Percentiles rank a stretch among this genome's conserved stretches.
These are phyloP conservation scores for Hystrix brachyura DNA, from an alignment of 2,113 vertebrate genomes.

Conservation along the genomic window DNA sequence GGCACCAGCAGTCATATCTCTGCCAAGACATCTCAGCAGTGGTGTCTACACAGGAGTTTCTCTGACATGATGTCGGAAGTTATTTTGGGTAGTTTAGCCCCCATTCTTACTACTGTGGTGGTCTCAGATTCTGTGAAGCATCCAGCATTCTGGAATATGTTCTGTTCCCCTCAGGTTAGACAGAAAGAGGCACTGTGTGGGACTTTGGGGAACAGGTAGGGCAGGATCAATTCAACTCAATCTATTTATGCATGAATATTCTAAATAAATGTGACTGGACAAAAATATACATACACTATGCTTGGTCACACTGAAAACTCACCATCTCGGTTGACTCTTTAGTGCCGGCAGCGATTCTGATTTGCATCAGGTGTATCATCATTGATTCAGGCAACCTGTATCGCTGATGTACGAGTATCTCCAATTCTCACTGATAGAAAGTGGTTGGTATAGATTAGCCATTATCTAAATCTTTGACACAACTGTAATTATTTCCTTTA, in stretches of 20 bases:
- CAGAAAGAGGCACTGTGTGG: not conserved
- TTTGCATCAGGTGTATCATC: not conserved
- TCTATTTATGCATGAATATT: not conserved
- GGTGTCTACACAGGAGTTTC: not conserved
- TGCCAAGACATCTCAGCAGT: not conserved
- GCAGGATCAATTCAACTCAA: not conserved
- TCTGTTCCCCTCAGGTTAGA: not conserved
- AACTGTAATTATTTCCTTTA: not conserved
- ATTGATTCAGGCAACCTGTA: conserved; percentile 20
- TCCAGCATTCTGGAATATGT: not conserved
- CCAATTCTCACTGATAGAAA: not conserved
- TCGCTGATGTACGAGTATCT: not conserved
- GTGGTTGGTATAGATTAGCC: not conserved
- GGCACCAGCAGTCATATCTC: not conserved
- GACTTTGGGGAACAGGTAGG: not conserved
- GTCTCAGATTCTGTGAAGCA: not conserved
- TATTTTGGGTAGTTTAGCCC: not conserved
- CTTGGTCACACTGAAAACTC: not conserved
- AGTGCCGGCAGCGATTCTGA: not conserved
- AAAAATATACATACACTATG: not conserved
- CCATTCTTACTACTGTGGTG: not conserved
- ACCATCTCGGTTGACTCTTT: not conserved
- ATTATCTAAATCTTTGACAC: not conserved
- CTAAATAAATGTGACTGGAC: not conserved
- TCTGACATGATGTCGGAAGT: not conserved